Percentiles rank a stretch among this genome's conserved stretches.
Evolutionary conservation across 2,888 invertebrate species (phyloP).

Genomic region (Chrysina gloriosa): DNA sequence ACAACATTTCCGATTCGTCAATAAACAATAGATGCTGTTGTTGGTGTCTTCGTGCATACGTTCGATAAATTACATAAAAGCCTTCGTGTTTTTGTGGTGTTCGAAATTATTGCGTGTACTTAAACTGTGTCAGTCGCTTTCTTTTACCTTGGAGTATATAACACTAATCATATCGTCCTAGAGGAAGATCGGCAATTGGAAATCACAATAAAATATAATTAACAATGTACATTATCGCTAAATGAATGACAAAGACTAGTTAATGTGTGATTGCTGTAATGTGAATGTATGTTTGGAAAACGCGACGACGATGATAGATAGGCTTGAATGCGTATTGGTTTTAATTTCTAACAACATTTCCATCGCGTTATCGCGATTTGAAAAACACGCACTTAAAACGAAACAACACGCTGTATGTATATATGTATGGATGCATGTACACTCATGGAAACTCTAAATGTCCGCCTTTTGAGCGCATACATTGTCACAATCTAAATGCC

Average conservation of each 20-base stretch:
- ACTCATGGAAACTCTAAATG: too few species aligned
- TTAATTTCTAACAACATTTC: too few species aligned
- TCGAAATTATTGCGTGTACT: slow-evolving; percentile 43
- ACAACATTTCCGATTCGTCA: background rate
- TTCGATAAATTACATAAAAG: slow-evolving; percentile 27
- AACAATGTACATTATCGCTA: slow-evolving; percentile 13
- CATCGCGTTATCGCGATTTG: too few species aligned
- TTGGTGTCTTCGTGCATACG: slow-evolving; percentile 36
- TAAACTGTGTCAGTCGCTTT: slow-evolving; percentile 26
- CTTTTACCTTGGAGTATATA: slow-evolving; percentile 82
- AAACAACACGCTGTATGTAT: too few species aligned
- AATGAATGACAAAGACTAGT: slow-evolving; percentile 2
- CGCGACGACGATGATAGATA: slow-evolving; percentile 38
- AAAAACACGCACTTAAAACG: too few species aligned
- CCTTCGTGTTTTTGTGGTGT: slow-evolving; percentile 35
- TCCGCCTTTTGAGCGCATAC: too few species aligned
- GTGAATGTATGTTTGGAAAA: background rate
- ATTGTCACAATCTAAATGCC: too few species aligned
- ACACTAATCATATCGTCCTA: slow-evolving; percentile 83
- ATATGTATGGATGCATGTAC: too few species aligned
- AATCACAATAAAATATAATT: slow-evolving; percentile 29
- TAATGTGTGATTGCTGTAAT: too few species aligned
- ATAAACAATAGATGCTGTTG: background rate
- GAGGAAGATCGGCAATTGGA: slow-evolving; percentile 58
- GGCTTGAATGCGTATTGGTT: too few species aligned